Base-by-base conservation (phyloP, 2,888 invertebrate species). In the Cantharis flavilabris region DNA sequence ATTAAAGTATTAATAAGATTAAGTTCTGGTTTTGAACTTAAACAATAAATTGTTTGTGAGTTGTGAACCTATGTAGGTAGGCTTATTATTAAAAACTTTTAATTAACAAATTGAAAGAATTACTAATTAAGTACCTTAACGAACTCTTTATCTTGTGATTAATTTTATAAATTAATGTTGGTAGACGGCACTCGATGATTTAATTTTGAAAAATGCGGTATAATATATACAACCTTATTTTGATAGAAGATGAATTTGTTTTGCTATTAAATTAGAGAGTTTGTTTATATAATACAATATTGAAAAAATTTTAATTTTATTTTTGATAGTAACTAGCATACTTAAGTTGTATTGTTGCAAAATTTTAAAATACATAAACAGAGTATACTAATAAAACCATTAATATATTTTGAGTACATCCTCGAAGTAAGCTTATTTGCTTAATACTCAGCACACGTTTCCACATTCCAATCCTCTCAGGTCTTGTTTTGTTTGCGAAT, bases 401-500 rank as follows among this genome's bases (percentile, higher is more conserved):
- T 67, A 67, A 23, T 67, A 67, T 67, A 23, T 67, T 23, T 26
- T 23, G 26, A 67, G 13, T 23, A 67, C 18, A 67, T 67, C n/a
- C 26, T 67, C n/a, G 65, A 67, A 9, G 65, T 67, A 67, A 23
- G 65, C 65, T 23, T 67, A 23, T 67, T 67, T 67, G 13, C 18
- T 70, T 62, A 49, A 30, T 16, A 75, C 70, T 70, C 75, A 14
- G 63, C 23, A 23, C 75, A 65, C 75, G 75, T 71, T 62, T 33
- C 20, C 14, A 64, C 70, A 75, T 75, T 75, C 75, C 75, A 75
- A 75, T 75, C 75, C 75, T 75, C 75, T 30, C 70, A 70, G 75
- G 75, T 71, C 70, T 33, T 75, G 75, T 75, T 75, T 75, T 75
- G 75, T 75, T 75, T 70, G 70, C 16, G 70, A 70, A 64, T 64